phyloP scores from a whole-genome alignment of 2,797 vertebrate genomes.

The Siniperca undulata region DNA sequence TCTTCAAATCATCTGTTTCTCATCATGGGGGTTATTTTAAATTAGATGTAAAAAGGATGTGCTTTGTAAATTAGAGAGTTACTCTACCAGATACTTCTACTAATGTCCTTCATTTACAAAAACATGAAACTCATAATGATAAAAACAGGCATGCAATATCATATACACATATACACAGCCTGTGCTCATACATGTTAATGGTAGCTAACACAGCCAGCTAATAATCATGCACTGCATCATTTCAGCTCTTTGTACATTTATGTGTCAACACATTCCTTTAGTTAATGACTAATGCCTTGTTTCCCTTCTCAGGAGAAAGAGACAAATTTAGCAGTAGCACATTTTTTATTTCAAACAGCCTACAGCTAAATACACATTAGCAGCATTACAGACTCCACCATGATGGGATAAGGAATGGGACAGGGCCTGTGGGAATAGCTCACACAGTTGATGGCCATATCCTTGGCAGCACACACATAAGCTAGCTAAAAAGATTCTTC shows the following conservation, averaged over 20 bases:
- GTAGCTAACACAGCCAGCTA: slow-evolving; percentile 3
- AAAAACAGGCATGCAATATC: not conserved
- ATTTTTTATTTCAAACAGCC: slow-evolving; percentile 79
- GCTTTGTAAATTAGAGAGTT: slow-evolving; percentile 44
- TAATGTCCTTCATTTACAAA: slow-evolving; percentile 34
- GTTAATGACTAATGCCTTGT: slow-evolving; percentile 46
- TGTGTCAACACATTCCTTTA: slow-evolving; percentile 41
- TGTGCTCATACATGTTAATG: not conserved
- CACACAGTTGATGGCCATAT: slow-evolving; percentile 60
- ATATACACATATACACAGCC: not conserved
- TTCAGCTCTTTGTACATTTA: slow-evolving; percentile 22
- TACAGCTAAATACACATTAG: slow-evolving; percentile 74
- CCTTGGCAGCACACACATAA: slow-evolving; percentile 50
- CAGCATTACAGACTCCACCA: slow-evolving; percentile 57
- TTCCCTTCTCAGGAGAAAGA: slow-evolving; percentile 50
- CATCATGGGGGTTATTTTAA: slow-evolving; percentile 43
- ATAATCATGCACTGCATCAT: slow-evolving; percentile 13
- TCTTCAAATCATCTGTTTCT: slow-evolving; percentile 48
- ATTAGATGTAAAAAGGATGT: slow-evolving; percentile 47
- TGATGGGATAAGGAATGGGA: slow-evolving; percentile 75
- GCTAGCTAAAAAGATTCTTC: slow-evolving; percentile 32
- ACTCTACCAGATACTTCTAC: slow-evolving; percentile 19
- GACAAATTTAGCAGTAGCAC: slow-evolving; percentile 70
- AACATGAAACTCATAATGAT: not conserved
- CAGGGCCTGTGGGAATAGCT: slow-evolving; percentile 66